Evolutionary conservation across 2,113 vertebrate species (phyloP).

Genomic region (Cyprinodon brontotheroides): DNA sequence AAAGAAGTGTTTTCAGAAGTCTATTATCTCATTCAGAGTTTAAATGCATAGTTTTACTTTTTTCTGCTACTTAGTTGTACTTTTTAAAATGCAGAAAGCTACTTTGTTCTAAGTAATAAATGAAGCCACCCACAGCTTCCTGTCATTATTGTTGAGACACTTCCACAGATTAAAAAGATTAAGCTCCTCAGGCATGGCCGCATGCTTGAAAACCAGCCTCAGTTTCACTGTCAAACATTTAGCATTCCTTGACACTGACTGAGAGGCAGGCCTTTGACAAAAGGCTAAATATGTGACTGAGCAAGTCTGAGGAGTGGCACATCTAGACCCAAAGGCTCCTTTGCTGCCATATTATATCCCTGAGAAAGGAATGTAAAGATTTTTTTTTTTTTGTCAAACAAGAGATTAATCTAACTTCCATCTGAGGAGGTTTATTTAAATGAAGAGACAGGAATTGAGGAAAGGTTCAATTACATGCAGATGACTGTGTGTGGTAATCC

Average conservation of each 20-base stretch:
- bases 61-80: neutral
- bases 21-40: neutral
- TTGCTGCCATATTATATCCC: constrained; percentile 39
- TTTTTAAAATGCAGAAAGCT: neutral
- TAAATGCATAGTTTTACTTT: neutral
- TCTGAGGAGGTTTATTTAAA: constrained; percentile 6
- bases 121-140: constrained; percentile 26
- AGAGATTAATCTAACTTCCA: constrained; percentile 1
- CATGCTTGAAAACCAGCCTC: constrained; percentile 38
- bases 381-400: constrained; percentile 40
- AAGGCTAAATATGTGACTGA: constrained; percentile 66
- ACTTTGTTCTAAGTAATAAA: neutral
- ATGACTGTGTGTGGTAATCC: constrained; percentile 48
- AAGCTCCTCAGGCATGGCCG: constrained; percentile 7
- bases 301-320: constrained; percentile 51
- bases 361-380: constrained; percentile 42
- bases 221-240: constrained; percentile 39
- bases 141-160: constrained; percentile 10
- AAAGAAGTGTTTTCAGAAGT: neutral
- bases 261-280: constrained; percentile 25
- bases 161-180: constrained; percentile 11
- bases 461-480: constrained; percentile 42
- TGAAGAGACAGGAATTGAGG: constrained; percentile 5
- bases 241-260: constrained; percentile 60
- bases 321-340: constrained; percentile 5